Base-by-base conservation (phyloP, 2,888 invertebrate species). In the Conchocele bisecta region DNA sequence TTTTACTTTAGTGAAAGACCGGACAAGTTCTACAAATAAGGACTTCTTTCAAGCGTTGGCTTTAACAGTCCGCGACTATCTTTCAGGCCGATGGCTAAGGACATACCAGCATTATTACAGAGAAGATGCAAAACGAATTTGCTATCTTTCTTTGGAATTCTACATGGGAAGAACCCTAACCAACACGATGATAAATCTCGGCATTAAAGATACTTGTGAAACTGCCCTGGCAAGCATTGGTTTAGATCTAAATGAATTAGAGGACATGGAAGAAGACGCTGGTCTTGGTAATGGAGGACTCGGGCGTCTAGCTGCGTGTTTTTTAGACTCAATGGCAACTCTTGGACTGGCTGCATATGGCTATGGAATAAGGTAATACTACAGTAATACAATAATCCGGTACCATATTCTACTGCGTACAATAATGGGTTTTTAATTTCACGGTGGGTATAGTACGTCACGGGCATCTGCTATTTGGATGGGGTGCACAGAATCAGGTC, bases 171-270 rank as follows among this genome's bases (percentile, higher is more conserved):
- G 79, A n/a, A 71, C 75, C 0, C 39, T 79, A 26, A 64, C 64
- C n/a, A 99, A 99, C 91, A 99, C 99, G 64, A 99, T 99, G 99
- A 96, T 98, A 88, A 99, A 99, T 92, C 93, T 99, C 86, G 98
- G 98, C 42, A 97, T 99, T 85, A 97, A 98, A 91, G 95, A 95
- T 13, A 96, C 97, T n/a, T 97, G 98, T 84, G 99, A 99, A 91
- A 99, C 99, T 93, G 98, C 99, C 63, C 94, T 99, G 92, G 98
- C 99, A n/a, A 89, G 94, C 93, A 93, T 99, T 84, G 99, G 99
- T 15, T 93, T 99, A 86, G 97, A 98, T 88, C 98, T 99, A 89
- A 98, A 99, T 91, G 98, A 98, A 91, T 92, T 99, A 70, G 98
- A 99, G 90, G 97, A 98, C 83, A 93, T 98, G 80, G 99, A 99